Percentiles rank a stretch among this genome's conserved stretches.
Conservation (phyloP, 2,113 vertebrate genomes). For the Stercorarius parasiticus region DNA sequence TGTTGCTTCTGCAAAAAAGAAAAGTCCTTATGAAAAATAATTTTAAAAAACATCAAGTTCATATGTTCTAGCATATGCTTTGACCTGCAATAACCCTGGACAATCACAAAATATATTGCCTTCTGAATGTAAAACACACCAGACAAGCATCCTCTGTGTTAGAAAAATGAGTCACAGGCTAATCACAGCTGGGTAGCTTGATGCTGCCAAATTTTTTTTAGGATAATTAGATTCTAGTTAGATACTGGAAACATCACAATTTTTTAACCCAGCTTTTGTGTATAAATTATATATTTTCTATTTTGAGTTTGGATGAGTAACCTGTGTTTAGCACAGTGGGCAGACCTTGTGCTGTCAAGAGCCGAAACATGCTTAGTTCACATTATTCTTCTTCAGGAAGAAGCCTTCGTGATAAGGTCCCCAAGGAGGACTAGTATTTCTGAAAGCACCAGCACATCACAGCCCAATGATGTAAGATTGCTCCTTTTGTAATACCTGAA, state of each 20-base stretch:
- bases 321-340: conserved; percentile 56
- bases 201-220: conserved; percentile 31
- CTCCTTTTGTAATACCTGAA: background rate
- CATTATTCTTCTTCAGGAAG: background rate
- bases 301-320: conserved; percentile 58
- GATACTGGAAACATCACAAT: conserved; percentile 22
- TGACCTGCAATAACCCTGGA: background rate
- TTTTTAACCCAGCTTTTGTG: conserved; percentile 38
- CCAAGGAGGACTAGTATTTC: background rate
- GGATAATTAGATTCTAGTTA: conserved; percentile 56
- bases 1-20: background rate
- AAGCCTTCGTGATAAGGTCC: background rate
- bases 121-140: background rate
- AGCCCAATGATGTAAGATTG: background rate
- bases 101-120: background rate
- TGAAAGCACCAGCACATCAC: background rate
- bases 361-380: background rate
- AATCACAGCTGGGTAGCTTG: conserved; percentile 27
- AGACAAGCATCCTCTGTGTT: background rate
- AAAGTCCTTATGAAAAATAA: background rate
- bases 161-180: conserved; percentile 30
- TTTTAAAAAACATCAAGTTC: background rate
- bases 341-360: conserved; percentile 13
- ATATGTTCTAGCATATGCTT: background rate
- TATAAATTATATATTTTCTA: conserved; percentile 66